Percentiles rank a stretch among this genome's conserved stretches.
These are phyloP conservation scores for Hermaeophaga mercurialis DNA, from an alignment of 2,888 invertebrate species.

Conservation along the genomic window DNA sequence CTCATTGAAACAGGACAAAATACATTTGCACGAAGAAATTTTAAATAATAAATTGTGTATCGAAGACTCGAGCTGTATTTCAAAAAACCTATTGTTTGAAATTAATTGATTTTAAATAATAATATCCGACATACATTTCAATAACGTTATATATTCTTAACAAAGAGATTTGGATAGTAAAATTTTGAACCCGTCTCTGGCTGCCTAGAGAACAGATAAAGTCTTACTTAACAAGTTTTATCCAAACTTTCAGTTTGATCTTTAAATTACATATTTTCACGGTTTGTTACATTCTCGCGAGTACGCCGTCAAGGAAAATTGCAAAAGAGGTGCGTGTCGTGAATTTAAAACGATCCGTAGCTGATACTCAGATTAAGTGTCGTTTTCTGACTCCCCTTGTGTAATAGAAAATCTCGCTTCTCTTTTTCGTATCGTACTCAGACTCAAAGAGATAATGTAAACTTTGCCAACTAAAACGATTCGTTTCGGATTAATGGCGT, in stretches of 20 bases:
- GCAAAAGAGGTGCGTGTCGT: conserved; percentile 19
- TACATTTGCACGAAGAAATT: too few relatives aligned
- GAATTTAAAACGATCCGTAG: conserved; percentile 15
- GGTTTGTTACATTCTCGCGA: conserved; percentile 17
- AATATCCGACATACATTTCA: too few relatives aligned
- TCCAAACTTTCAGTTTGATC: conserved; percentile 20
- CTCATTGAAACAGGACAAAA: too few relatives aligned
- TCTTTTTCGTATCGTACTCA: not conserved
- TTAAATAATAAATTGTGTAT: too few relatives aligned
- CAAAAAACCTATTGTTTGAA: too few relatives aligned
- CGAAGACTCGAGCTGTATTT: too few relatives aligned
- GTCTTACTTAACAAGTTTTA: conserved; percentile 11
- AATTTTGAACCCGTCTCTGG: not conserved
- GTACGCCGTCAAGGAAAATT: conserved; percentile 4
- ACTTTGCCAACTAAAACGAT: not conserved
- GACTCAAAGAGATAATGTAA: not conserved
- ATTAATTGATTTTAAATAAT: too few relatives aligned
- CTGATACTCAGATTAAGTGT: conserved; percentile 20
- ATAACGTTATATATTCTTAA: too few relatives aligned
- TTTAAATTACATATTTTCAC: conserved; percentile 24
- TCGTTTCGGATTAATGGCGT: not conserved
- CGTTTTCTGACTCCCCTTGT: not conserved
- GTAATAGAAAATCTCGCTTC: not conserved
- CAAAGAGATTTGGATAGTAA: too few relatives aligned
- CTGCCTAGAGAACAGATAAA: conserved; percentile 10